These are phyloP conservation scores for Rhombomys opimus DNA, from an alignment of 2,113 vertebrate genomes.

Conservation along the genomic window DNA sequence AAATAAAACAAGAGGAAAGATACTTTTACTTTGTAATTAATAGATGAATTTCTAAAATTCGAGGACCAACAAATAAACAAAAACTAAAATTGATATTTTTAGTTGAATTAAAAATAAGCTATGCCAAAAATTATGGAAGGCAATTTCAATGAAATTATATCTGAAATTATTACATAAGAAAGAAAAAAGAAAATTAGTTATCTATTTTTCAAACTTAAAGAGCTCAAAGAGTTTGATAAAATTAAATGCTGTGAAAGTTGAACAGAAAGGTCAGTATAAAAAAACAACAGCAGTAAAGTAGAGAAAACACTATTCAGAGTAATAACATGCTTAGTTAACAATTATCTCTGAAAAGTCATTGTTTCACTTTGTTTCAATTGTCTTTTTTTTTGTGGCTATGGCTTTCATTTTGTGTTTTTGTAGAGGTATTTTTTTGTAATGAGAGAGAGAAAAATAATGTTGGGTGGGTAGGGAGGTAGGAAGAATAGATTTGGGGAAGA, in stretches of 20 bases:
- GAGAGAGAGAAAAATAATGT: background rate
- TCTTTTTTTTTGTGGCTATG: background rate
- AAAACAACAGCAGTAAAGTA: background rate
- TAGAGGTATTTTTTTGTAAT: background rate
- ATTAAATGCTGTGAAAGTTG: background rate
- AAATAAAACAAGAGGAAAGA: background rate
- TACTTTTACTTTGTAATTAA: background rate
- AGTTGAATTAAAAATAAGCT: background rate
- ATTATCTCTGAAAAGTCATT: background rate
- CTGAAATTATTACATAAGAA: background rate
- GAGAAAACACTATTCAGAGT: background rate
- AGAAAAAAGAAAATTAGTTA: background rate
- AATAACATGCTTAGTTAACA: background rate
- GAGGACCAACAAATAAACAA: background rate
- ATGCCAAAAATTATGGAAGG: background rate
- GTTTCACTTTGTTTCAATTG: background rate
- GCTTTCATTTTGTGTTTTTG: background rate
- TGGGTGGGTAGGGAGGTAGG: background rate
- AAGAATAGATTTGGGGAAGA: background rate
- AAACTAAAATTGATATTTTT: slow-evolving; percentile 23
- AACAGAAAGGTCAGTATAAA: background rate
- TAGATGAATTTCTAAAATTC: background rate
- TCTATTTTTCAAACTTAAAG: slow-evolving; percentile 30
- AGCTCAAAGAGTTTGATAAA: background rate
- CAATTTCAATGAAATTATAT: background rate